A percentile compares a stretch with the other conserved stretches of the same genome.
Evolutionary conservation across 2,797 vertebrate genomes (phyloP).

Genomic region (Phrynocephalus vlangalii): DNA sequence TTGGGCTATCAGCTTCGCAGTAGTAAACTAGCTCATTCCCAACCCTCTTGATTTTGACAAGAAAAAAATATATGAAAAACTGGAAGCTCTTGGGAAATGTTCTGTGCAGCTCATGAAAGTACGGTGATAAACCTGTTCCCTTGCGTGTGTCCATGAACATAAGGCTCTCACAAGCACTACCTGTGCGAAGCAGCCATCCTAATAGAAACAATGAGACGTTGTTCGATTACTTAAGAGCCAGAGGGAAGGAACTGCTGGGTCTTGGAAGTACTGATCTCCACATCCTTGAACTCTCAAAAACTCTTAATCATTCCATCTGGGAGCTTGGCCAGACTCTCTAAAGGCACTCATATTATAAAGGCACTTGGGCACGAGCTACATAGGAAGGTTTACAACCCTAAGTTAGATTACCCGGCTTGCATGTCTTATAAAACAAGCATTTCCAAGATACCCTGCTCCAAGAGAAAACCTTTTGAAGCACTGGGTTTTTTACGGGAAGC

Average conservation of each 20-base stretch:
- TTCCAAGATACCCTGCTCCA: background rate
- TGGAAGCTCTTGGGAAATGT: background rate
- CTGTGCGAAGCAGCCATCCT: background rate
- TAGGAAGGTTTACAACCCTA: background rate
- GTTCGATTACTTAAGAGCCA: background rate
- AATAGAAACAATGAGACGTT: background rate
- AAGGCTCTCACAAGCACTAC: background rate
- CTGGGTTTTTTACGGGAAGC: conserved; percentile 4
- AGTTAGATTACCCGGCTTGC: background rate
- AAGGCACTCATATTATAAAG: background rate
- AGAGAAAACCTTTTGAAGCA: conserved; percentile 6
- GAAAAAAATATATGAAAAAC: background rate
- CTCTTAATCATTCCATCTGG: conserved; percentile 1
- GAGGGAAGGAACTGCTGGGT: background rate
- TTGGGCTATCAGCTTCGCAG: background rate
- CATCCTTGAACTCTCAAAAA: background rate
- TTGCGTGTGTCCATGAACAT: background rate
- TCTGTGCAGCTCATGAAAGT: background rate
- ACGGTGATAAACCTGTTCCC: background rate
- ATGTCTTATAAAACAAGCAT: conserved; percentile 12
- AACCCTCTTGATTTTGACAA: background rate
- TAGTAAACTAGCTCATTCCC: background rate
- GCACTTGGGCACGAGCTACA: background rate
- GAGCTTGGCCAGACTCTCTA: background rate
- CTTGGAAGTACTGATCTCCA: background rate